Conservation (phyloP, 2,797 vertebrate genomes). For the Cheirogaleus major region DNA sequence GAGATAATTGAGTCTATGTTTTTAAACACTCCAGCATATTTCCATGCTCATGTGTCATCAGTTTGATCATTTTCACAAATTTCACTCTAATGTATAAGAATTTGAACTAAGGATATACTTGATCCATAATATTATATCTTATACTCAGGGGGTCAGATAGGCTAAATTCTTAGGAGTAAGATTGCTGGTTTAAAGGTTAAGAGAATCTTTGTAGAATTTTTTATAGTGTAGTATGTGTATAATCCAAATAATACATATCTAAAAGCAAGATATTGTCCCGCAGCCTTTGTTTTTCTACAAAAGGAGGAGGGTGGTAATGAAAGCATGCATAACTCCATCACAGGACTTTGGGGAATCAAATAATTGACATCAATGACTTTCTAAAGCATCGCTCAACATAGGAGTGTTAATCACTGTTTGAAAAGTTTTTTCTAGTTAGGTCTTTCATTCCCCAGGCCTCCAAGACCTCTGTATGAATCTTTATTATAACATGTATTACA, state of each 20-base stretch:
- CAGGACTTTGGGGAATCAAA: not conserved
- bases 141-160: not conserved
- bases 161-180: not conserved
- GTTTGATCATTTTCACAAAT: not conserved
- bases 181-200: slow-evolving; percentile 1
- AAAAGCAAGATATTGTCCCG: not conserved
- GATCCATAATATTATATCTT: not conserved
- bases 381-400: not conserved
- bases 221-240: not conserved
- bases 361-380: not conserved
- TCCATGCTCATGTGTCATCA: not conserved
- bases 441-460: not conserved
- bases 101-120: not conserved
- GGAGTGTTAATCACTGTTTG: not conserved
- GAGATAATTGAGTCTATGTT: not conserved
- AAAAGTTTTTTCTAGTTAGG: not conserved
- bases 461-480: not conserved
- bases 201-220: not conserved
- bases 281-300: not conserved
- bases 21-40: not conserved
- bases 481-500: not conserved
- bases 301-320: not conserved
- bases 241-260: not conserved
- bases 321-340: not conserved
- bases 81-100: not conserved